Conservation (phyloP, 2,113 vertebrate genomes). For the Pelmatolapia mariae region DNA sequence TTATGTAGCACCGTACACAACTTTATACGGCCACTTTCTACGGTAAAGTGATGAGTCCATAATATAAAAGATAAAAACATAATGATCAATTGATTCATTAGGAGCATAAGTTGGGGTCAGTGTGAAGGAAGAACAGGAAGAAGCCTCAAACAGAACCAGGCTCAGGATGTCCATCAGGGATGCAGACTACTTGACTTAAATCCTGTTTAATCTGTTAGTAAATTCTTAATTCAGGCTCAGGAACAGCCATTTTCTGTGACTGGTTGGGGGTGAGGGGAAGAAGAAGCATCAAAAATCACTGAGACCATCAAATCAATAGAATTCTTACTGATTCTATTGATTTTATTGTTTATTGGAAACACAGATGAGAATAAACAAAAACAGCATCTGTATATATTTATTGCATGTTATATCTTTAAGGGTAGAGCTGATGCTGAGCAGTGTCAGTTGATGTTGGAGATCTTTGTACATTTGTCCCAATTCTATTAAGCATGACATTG, state of each 20-base stretch:
- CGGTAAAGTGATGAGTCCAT: neutral
- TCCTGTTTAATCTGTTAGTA: neutral
- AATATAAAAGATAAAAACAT: neutral
- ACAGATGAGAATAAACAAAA: neutral
- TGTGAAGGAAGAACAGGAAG: neutral
- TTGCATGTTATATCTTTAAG: neutral
- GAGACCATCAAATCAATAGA: neutral
- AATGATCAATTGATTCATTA: neutral
- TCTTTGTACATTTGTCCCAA: neutral
- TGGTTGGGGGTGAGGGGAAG: neutral
- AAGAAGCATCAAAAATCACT: neutral
- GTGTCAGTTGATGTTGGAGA: neutral
- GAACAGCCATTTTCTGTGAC: neutral
- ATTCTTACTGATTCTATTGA: neutral
- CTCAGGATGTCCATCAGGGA: neutral
- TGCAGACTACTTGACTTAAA: neutral
- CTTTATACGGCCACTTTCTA: neutral
- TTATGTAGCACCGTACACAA: neutral
- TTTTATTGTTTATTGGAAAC: neutral
- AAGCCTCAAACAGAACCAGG: neutral
- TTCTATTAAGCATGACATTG: neutral
- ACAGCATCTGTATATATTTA: neutral
- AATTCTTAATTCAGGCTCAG: neutral
- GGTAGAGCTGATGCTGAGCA: neutral
- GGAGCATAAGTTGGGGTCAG: neutral